Conservation (phyloP, 2,797 vertebrate genomes). For the Epinephelus coioides region DNA sequence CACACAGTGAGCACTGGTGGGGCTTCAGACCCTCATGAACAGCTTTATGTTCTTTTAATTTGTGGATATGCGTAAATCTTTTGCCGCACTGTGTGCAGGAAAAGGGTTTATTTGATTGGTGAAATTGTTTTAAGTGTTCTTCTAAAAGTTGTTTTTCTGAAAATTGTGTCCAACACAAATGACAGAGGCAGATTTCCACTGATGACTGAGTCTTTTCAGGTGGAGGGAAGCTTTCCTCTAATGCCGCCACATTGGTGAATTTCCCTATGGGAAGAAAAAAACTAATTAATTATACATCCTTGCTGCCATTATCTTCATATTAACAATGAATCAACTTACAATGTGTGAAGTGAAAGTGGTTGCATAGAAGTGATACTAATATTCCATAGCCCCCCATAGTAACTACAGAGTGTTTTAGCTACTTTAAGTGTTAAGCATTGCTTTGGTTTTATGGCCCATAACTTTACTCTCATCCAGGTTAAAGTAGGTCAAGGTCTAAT, state of each 20-base stretch:
- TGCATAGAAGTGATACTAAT: too few relatives aligned
- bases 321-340: too few relatives aligned
- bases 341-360: too few relatives aligned
- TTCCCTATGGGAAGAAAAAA: constrained; percentile 11
- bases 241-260: background rate
- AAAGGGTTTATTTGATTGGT: constrained; percentile 28
- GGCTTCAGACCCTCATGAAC: constrained; percentile 13
- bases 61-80: constrained; percentile 7
- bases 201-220: constrained; percentile 2
- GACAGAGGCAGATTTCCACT: constrained; percentile 21
- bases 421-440: too few relatives aligned
- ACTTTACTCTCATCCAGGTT: too few relatives aligned
- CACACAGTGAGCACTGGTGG: constrained; percentile 25
- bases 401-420: too few relatives aligned
- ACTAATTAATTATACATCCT: too few relatives aligned
- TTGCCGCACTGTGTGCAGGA: constrained; percentile 14
- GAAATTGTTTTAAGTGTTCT: constrained; percentile 24
- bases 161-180: constrained; percentile 40
- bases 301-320: too few relatives aligned
- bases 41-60: constrained; percentile 24
- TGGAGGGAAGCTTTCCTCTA: background rate
- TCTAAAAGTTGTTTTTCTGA: constrained; percentile 21
- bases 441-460: too few relatives aligned
- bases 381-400: too few relatives aligned
- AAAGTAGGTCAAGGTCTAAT: too few relatives aligned